phyloP scores from a whole-genome alignment of 2,888 invertebrate genomes.

The Galeopsomyia nigrocyanea region DNA sequence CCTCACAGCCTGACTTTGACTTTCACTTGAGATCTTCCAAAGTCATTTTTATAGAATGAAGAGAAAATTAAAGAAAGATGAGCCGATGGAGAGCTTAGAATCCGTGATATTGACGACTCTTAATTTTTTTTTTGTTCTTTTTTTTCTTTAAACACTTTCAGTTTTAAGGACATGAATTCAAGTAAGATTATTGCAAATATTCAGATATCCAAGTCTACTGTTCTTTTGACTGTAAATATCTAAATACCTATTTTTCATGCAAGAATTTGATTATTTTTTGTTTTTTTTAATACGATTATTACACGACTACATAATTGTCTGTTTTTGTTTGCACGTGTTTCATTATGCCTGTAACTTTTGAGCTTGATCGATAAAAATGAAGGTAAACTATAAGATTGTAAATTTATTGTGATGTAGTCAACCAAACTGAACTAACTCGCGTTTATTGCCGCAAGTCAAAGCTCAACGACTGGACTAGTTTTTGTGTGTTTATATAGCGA shows the following conservation, averaged over 20 bases:
- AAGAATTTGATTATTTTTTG: conserved; percentile 37
- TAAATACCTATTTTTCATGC: conserved; percentile 38
- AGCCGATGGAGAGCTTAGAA: conserved; percentile 49
- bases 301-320: conserved; percentile 37
- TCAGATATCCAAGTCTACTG: conserved; percentile 29
- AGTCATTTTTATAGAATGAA: conserved; percentile 47
- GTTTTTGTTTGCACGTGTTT: conserved; percentile 48
- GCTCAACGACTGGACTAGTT: conserved; percentile 45
- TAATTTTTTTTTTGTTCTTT: not conserved
- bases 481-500: conserved; percentile 39
- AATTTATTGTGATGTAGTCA: conserved; percentile 39
- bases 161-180: conserved; percentile 39
- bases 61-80: conserved; percentile 17
- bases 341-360: conserved; percentile 44
- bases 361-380: conserved; percentile 34
- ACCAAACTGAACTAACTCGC: conserved; percentile 37
- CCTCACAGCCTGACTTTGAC: conserved; percentile 60
- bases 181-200: conserved; percentile 34
- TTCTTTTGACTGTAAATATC: conserved; percentile 30
- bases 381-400: conserved; percentile 12
- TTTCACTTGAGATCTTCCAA: conserved; percentile 59
- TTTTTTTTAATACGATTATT: conserved; percentile 40
- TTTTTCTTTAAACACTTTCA: conserved; percentile 29
- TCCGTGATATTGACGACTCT: conserved; percentile 37
- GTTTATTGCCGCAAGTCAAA: conserved; percentile 31